phyloP scores from a whole-genome alignment of 2,888 invertebrate species.

The Caenorhabditis angaria region DNA sequence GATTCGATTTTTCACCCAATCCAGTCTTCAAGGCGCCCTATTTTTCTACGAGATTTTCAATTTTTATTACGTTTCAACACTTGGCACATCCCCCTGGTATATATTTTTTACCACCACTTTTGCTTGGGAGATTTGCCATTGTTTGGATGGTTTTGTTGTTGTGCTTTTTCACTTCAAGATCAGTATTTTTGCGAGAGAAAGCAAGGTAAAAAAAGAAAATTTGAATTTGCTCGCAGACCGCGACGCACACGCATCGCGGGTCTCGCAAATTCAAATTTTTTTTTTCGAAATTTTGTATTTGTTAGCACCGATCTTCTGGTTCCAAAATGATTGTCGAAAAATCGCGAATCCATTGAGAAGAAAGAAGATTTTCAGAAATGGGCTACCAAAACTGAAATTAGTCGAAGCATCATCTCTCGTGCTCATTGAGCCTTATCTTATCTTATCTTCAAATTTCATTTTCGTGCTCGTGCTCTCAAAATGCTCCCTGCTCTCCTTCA shows the following conservation, averaged over 20 bases:
- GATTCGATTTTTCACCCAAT: slow-evolving; percentile 41
- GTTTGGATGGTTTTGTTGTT: slow-evolving; percentile 33
- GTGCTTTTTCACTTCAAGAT: slow-evolving; percentile 27
- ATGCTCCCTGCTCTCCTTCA: too few relatives aligned
- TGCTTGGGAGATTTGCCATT: too few relatives aligned
- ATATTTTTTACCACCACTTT: slow-evolving; percentile 37
- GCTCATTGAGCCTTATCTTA: too few relatives aligned
- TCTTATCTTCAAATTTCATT: too few relatives aligned
- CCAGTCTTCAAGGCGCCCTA: slow-evolving; percentile 34
- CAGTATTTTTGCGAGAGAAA: slow-evolving; percentile 9
- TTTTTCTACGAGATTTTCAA: slow-evolving; percentile 47
- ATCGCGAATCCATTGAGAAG: background rate
- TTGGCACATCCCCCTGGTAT: slow-evolving; percentile 30
- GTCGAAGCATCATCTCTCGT: background rate
- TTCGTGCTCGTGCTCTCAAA: too few relatives aligned
- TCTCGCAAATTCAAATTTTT: too few relatives aligned
- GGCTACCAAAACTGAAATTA: background rate
- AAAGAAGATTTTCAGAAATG: background rate
- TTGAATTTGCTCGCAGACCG: too few relatives aligned
- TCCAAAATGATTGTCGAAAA: background rate
- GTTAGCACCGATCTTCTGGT: too few relatives aligned
- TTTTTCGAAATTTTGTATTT: too few relatives aligned
- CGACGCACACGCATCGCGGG: too few relatives aligned
- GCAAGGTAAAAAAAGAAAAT: background rate
- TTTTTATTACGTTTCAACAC: slow-evolving; percentile 37